Base-by-base conservation (phyloP, 1,140 invertebrate genomes). In the Anastatus disparis region DNA sequence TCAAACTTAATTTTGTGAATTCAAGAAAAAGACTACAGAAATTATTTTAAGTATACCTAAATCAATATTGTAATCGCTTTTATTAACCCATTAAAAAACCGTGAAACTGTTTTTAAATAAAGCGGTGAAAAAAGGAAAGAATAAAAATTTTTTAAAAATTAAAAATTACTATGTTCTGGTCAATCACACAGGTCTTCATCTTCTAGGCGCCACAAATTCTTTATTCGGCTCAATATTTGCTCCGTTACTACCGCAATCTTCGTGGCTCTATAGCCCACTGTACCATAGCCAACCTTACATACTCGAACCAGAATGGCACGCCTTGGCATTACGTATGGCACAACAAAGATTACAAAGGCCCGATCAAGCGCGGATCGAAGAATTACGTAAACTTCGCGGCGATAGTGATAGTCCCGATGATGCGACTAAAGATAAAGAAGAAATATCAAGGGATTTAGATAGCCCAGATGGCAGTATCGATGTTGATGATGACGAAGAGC, bases 201-300 rank as follows among this genome's bases (percentile, higher is more conserved):
- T 85, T 58, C 74, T 85, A 52, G 79, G 83, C 61, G 83, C 85
- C 1, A 82, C 81, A 1, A 82, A 81, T 69, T 83, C 85, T 1
- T 70, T 85, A 7, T 85, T 86, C 31, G 83, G 83, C 3, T 85
- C 85, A 63, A 84, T 86, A 78, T 85, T 85, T 55, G 85, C 83
- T 0, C 85, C 85, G 9, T 71, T 85, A 22, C 65, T 86, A 35
- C 85, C 85, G 3, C 83, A 83, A 38, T 83, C 82, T 1, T 84
- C 82, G 0, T 85, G 84, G 84, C 73, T 85, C 6, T 84, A 84
- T 71, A 85, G 85, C 44, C 84, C 84, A 0, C 72, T 85, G 10
- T 85, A 85, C 50, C 82, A 83, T 44, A 81, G 81, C 29, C 84
- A 84, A 50, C 84, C 85, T 48, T 86, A 86, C 62, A 79, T 85